These are phyloP conservation scores for Drosophila multiciliata DNA, from an alignment of 2,888 invertebrate species.

Conservation along the genomic window DNA sequence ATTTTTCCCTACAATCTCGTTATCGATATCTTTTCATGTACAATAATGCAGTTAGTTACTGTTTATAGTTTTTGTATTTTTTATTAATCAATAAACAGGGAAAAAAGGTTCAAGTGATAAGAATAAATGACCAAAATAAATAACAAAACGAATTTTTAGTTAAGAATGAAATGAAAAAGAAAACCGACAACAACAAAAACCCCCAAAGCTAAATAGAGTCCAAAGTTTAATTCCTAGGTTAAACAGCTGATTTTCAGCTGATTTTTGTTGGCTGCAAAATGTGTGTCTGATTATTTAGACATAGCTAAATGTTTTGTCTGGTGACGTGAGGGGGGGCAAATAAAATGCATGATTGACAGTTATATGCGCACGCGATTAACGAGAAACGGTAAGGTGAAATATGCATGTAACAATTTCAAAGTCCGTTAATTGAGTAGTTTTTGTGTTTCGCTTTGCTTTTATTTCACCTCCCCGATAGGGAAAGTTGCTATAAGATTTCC, in stretches of 20 bases:
- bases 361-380: slow-evolving; percentile 26
- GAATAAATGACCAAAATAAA: slow-evolving; percentile 45
- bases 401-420: slow-evolving; percentile 4
- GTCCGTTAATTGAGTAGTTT: neutral
- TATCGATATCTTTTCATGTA: slow-evolving; percentile 37
- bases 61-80: slow-evolving; percentile 32
- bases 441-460: neutral
- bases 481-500: slow-evolving; percentile 2
- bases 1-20: neutral
- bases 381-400: neutral
- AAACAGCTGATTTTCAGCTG: slow-evolving; percentile 20
- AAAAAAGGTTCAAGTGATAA: slow-evolving; percentile 42
- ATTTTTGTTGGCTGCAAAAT: slow-evolving; percentile 10
- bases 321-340: slow-evolving; percentile 12
- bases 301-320: slow-evolving; percentile 9
- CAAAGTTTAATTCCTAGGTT: slow-evolving; percentile 45
- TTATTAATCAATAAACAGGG: slow-evolving; percentile 72
- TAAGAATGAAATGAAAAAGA: slow-evolving; percentile 29
- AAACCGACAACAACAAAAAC: neutral
- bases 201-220: slow-evolving; percentile 31
- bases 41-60: slow-evolving; percentile 5
- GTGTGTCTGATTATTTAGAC: slow-evolving; percentile 6
- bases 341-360: slow-evolving; percentile 41
- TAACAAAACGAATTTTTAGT: slow-evolving; percentile 33
- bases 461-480: neutral